A percentile compares a stretch with the other conserved stretches of the same genome.
These are phyloP conservation scores for Drosophila repleta DNA, from an alignment of 1,140 invertebrate genomes.

Conservation along the genomic window DNA sequence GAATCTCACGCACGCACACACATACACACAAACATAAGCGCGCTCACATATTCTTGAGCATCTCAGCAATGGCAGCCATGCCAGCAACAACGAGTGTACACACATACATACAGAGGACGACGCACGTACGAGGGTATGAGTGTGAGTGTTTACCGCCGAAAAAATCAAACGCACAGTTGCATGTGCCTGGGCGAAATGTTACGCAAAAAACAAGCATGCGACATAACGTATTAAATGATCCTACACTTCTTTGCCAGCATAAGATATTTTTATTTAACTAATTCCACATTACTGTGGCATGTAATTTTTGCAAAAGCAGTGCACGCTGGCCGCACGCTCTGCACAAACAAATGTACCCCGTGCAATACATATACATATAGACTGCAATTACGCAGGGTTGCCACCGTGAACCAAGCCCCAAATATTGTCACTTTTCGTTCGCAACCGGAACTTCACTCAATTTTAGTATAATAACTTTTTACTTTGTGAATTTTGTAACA, in stretches of 20 bases:
- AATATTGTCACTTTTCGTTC: constrained; percentile 15
- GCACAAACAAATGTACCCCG: constrained; percentile 70
- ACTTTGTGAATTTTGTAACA: not conserved
- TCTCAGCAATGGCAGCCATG: constrained; percentile 59
- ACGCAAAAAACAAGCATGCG: constrained; percentile 64
- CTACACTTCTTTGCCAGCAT: constrained; percentile 28
- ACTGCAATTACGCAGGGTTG: constrained; percentile 79
- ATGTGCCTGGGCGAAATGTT: constrained; percentile 69
- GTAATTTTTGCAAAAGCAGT: constrained; percentile 48
- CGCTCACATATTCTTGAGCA: constrained; percentile 56
- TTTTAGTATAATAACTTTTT: not conserved
- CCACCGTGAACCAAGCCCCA: constrained; percentile 36
- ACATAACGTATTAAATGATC: constrained; percentile 8
- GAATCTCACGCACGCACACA: constrained; percentile 72
- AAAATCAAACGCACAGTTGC: constrained; percentile 81
- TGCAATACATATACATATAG: constrained; percentile 77
- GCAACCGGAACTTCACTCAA: not conserved
- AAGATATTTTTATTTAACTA: constrained; percentile 18
- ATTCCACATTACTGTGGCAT: constrained; percentile 35
- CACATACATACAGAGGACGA: constrained; percentile 48
- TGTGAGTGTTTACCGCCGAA: constrained; percentile 82
- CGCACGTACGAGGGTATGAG: constrained; percentile 71
- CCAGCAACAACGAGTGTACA: constrained; percentile 54
- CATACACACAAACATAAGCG: constrained; percentile 44
- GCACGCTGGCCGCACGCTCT: constrained; percentile 71